Evolutionary conservation across 2,797 vertebrate genomes (phyloP).

Genomic region (Hephaestus fuliginosus): DNA sequence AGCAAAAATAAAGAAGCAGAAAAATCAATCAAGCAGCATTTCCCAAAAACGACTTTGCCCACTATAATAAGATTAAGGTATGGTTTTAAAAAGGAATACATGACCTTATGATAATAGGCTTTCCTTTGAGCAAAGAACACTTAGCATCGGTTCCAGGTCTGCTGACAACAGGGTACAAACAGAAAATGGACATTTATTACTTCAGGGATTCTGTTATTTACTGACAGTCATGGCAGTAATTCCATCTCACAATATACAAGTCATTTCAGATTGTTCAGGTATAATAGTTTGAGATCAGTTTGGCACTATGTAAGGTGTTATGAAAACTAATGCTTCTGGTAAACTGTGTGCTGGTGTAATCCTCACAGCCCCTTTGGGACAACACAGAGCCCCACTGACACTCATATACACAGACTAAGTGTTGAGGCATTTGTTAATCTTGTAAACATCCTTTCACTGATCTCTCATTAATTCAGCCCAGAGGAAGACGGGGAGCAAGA

Average conservation of each 20-base stretch:
- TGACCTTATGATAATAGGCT: slow-evolving; percentile 14
- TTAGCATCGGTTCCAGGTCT: slow-evolving; percentile 10
- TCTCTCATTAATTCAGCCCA: slow-evolving; percentile 79
- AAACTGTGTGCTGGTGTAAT: slow-evolving; percentile 54
- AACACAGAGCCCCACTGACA: slow-evolving; percentile 51
- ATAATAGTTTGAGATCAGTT: slow-evolving; percentile 19
- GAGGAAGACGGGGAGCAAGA: slow-evolving; percentile 53
- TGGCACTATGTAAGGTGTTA: slow-evolving; percentile 2
- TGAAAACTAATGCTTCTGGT: slow-evolving; percentile 37
- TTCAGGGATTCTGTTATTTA: slow-evolving; percentile 7
- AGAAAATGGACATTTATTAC: not conserved
- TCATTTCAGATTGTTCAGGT: slow-evolving; percentile 13
- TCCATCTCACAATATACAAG: slow-evolving; percentile 16
- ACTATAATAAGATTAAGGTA: slow-evolving; percentile 32
- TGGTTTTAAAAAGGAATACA: slow-evolving; percentile 16
- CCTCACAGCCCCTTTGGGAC: slow-evolving; percentile 54
- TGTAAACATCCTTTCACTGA: slow-evolving; percentile 78
- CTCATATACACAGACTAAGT: slow-evolving; percentile 58
- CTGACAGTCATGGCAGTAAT: not conserved
- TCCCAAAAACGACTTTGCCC: slow-evolving; percentile 9
- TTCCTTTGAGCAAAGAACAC: slow-evolving; percentile 17
- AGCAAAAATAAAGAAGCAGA: slow-evolving; percentile 31
- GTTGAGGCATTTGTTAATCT: slow-evolving; percentile 77
- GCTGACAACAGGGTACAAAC: slow-evolving; percentile 6
- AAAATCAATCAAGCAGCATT: slow-evolving; percentile 37